phyloP scores from a whole-genome alignment of 2,797 vertebrate genomes.

The Luscinia megarhynchos region DNA sequence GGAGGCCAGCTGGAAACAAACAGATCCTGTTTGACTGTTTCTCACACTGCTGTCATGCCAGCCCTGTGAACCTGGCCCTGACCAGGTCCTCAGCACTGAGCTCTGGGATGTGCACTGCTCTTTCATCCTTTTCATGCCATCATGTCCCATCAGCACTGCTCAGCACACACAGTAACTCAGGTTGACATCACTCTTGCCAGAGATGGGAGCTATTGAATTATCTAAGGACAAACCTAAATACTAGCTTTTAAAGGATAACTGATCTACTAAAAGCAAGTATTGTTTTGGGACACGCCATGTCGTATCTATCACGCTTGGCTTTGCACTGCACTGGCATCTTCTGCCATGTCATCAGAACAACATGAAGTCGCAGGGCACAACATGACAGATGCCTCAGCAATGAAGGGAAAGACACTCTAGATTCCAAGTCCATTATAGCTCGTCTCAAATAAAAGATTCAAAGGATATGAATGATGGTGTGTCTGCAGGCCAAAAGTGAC shows the following conservation, averaged over 20 bases:
- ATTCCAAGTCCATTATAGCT: conserved; percentile 35
- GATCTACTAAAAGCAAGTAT: conserved; percentile 70
- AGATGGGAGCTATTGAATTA: conserved; percentile 70
- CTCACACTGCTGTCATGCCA: accelerated
- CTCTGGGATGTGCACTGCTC: conserved; percentile 4
- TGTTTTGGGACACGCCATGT: conserved; percentile 58
- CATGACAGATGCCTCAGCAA: conserved; percentile 61
- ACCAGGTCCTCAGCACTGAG: background rate
- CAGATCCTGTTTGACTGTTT: background rate
- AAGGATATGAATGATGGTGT: conserved; percentile 27
- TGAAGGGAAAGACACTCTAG: conserved; percentile 56
- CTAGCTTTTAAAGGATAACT: conserved; percentile 71
- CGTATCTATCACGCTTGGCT: conserved; percentile 51
- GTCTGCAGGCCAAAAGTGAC: conserved; percentile 51
- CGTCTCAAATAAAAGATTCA: conserved; percentile 61
- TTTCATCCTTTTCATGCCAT: conserved; percentile 59
- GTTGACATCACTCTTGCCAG: conserved; percentile 60
- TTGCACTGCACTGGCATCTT: conserved; percentile 34
- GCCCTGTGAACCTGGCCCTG: background rate
- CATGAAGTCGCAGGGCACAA: conserved; percentile 9
- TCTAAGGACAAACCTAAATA: conserved; percentile 74
- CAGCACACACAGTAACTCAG: conserved; percentile 64
- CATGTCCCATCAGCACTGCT: conserved; percentile 56
- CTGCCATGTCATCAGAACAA: conserved; percentile 35
- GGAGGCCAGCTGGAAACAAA: background rate